Conservation (phyloP, 2,113 vertebrate species). For the Gila orcuttii region DNA sequence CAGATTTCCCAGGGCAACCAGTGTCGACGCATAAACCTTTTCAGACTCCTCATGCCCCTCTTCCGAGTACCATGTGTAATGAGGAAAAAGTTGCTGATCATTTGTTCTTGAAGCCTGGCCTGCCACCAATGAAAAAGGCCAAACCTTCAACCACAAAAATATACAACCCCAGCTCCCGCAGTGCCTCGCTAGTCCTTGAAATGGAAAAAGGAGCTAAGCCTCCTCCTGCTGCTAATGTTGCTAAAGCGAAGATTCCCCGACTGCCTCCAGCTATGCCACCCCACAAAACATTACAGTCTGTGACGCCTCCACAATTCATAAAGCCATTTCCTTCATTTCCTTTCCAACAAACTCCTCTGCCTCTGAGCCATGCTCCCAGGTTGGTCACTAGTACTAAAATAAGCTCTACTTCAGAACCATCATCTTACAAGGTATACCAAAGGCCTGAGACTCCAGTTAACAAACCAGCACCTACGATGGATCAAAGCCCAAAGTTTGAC, state of each 20-base stretch:
- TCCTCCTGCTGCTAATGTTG: conserved; percentile 55
- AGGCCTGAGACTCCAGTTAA: conserved; percentile 50
- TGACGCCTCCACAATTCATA: neutral
- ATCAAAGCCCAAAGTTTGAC: conserved; percentile 44
- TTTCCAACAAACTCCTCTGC: neutral
- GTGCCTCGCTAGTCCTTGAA: conserved; percentile 77
- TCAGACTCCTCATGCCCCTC: neutral
- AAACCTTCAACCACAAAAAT: conserved; percentile 79
- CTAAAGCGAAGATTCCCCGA: conserved; percentile 67
- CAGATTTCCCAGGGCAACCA: neutral
- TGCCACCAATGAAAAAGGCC: conserved; percentile 62
- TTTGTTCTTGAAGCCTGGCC: conserved; percentile 75
- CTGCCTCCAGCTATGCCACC: neutral
- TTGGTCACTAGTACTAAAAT: neutral
- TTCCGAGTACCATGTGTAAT: neutral
- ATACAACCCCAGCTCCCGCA: conserved; percentile 78
- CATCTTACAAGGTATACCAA: conserved; percentile 50
- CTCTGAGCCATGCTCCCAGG: neutral
- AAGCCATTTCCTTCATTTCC: neutral
- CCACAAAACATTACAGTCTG: neutral
- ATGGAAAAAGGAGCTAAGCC: conserved; percentile 64
- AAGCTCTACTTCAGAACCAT: neutral
- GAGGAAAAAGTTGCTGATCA: conserved; percentile 28
- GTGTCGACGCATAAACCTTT: conserved; percentile 55
- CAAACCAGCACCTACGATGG: neutral